Evolutionary conservation across 2,797 vertebrate species (phyloP), one percentile per base, ranked within the genome.

Genomic region (Poecilia wingei): DNA sequence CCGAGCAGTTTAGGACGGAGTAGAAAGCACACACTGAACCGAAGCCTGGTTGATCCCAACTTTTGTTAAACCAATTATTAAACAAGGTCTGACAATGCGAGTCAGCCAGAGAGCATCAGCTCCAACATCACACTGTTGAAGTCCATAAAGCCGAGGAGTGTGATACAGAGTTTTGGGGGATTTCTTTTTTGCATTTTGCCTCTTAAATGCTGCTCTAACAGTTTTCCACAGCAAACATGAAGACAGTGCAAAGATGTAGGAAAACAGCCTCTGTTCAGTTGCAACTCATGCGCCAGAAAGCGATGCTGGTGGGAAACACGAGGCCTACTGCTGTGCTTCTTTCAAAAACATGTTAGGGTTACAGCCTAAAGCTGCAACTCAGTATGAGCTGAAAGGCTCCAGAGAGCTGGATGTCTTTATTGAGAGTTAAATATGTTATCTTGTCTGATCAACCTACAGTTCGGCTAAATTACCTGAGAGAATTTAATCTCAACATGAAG

Each of bases 51-150:
- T 89, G 93, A 95, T 93, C 86, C 83, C 39, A 77, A 90, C 83
- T 92, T 90, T 91, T 94, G 91, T 94, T 93, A 92, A 85, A 88
- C 86, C 92, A 93, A 92, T 90, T 92, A 95, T 86, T 91, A 92
- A 93, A 93, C 88, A 90, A 89, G 86, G 83, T 91, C 86, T 94
- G 92, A 94, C 94, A 95, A 78, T 87, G 12, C 3, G 82, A 90
- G 90, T 88, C 91, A 91, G 84, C 77, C 84, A 43, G 82, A 79
- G 83, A 91, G 93, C 78, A 79, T 22, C 1, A 75, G 86, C 87
- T 88, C 82, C 88, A 87, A 86, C 85, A 91, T 91, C 84, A 91
- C 89, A 89, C 92, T 92, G 85, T 91, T 87, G 57, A 91, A 88
- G 93, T 93, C 92, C 92, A 88, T 93, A 89, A 92, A 94, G 81